Evolutionary conservation across 1,140 invertebrate genomes (phyloP), one percentile per base, ranked within the genome.

Genomic region (Nasonia vitripennis): DNA sequence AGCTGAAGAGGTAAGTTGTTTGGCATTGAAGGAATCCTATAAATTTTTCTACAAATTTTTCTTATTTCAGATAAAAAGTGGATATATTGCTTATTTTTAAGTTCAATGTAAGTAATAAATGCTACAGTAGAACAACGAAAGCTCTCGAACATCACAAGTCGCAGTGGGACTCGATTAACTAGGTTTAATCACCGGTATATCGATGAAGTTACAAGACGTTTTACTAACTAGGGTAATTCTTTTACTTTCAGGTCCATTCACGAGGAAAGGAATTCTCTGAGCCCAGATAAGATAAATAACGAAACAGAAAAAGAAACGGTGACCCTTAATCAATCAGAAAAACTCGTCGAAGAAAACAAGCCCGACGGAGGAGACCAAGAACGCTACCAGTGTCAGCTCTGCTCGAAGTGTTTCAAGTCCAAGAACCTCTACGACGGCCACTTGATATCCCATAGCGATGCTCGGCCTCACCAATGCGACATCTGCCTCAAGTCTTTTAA

Each of bases 401-500:
- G 95, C 86, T 78, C 86, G 4, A 94, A 94, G 81, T 88, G 88
- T 20, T 94, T 95, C 81, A 85, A 87, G 45, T 89, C 91, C 5
- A 94, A 94, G 85, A 93, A 93, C 86, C 91, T 94, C 3, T 86
- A 55, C 86, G 93, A 95, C 6, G 90, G 92, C 10, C 94, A 94
- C 41, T 87, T 92, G 34, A 89, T 94, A 9, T 78, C 93, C 12
- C 95, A 95, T 89, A 91, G 89, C 23, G 90, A 91, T 4, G 90
- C 89, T 0, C 92, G 94, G 2, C 94, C 94, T 0, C 93, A 94
- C 88, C 85, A 90, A 6, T 95, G 94, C 87, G 87, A 91, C 1
- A 86, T 91, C 10, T 95, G 95, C 89, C 81, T 87, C 9, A 93
- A 94, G 51, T 86, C 89, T 0, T 95, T 94, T 89, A 93, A 94